Evolutionary conservation across 2,888 invertebrate genomes (phyloP).

Genomic region (Oxystoma pomonae): DNA sequence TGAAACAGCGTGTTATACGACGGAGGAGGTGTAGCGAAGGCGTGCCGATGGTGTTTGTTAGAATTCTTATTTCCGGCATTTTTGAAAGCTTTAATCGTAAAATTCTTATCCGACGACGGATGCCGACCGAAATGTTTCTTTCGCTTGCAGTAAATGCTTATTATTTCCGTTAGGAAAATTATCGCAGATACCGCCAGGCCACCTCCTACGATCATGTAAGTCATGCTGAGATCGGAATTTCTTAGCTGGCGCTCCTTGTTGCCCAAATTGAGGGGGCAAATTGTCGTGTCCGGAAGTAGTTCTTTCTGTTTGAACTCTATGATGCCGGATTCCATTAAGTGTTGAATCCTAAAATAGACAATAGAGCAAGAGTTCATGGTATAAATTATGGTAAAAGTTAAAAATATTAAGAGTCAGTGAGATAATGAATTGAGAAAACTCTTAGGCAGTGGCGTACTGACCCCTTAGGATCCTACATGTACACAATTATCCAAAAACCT

Average conservation of each 20-base stretch:
- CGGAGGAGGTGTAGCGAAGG: slow-evolving; percentile 53
- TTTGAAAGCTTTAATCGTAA: not conserved
- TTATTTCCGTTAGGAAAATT: slow-evolving; percentile 64
- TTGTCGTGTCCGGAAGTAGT: slow-evolving; percentile 68
- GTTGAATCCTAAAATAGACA: slow-evolving; percentile 56
- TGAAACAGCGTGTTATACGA: slow-evolving; percentile 62
- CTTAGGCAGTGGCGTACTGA: too few species aligned
- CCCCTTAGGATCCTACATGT: too few species aligned
- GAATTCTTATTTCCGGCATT: not conserved
- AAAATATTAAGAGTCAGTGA: not conserved
- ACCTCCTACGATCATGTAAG: slow-evolving; percentile 69
- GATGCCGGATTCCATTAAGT: slow-evolving; percentile 72
- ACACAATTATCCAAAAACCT: too few species aligned
- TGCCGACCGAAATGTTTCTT: slow-evolving; percentile 5
- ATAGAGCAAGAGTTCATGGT: too few species aligned
- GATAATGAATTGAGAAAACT: not conserved
- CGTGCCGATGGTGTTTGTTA: not conserved
- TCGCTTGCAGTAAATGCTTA: slow-evolving; percentile 12
- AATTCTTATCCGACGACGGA: not conserved
- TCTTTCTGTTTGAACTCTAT: slow-evolving; percentile 60
- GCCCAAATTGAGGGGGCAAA: slow-evolving; percentile 77
- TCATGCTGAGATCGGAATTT: slow-evolving; percentile 74
- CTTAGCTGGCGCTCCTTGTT: slow-evolving; percentile 73
- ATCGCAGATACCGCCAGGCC: slow-evolving; percentile 64
- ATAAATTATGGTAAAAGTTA: too few species aligned